Percentiles rank a stretch among this genome's conserved stretches.
Conservation (phyloP, 2,888 invertebrate species). For the Himalopsyche tibetana region DNA sequence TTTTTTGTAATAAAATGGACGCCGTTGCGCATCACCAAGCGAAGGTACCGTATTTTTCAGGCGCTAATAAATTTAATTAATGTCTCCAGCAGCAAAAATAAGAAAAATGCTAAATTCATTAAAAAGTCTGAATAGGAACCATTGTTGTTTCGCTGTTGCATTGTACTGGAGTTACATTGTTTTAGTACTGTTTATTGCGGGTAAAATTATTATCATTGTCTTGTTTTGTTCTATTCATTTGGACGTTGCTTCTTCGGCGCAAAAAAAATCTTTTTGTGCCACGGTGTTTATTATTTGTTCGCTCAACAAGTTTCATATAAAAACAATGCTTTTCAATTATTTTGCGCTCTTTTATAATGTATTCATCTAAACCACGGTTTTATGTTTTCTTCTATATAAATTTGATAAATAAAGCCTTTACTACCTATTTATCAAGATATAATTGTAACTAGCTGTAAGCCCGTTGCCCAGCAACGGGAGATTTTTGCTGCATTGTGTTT, state of each 20-base stretch:
- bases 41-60: background rate
- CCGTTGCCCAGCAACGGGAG: no score
- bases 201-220: background rate
- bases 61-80: background rate
- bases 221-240: conserved; percentile 28
- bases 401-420: no score
- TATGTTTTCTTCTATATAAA: background rate
- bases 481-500: no score
- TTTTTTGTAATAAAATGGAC: no score
- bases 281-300: background rate
- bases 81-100: background rate
- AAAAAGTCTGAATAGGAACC: background rate
- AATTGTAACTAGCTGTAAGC: no score
- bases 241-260: background rate
- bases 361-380: background rate
- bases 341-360: background rate
- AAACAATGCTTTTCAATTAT: background rate
- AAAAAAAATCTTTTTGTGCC: background rate
- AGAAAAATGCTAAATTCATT: conserved; percentile 32
- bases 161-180: conserved; percentile 25
- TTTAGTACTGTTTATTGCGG: conserved; percentile 13
- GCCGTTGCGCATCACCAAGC: no score
- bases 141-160: background rate
- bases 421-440: no score
- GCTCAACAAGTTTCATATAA: conserved; percentile 4